Evolutionary conservation across 2,888 invertebrate genomes (phyloP).

Genomic region (Serripes groenlandicus): DNA sequence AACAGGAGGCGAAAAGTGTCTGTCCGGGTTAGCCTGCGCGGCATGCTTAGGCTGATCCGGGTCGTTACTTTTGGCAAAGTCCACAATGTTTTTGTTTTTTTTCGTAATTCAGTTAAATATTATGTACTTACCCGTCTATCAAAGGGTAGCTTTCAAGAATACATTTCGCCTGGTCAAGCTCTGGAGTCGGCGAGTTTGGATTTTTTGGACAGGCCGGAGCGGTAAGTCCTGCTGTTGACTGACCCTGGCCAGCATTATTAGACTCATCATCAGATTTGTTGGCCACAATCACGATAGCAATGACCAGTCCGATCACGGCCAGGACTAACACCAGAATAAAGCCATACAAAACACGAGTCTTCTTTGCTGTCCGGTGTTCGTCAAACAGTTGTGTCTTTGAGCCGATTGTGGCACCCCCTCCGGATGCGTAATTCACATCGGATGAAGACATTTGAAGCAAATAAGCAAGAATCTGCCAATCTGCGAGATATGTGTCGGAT

Average conservation of each 20-base stretch:
- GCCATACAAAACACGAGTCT: slow-evolving; percentile 31
- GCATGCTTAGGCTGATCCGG: too few species aligned
- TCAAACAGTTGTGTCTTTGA: slow-evolving; percentile 34
- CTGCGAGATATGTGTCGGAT: not conserved
- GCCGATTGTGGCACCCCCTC: not conserved
- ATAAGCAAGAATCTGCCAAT: too few species aligned
- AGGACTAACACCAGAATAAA: slow-evolving; percentile 24
- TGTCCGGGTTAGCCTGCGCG: too few species aligned
- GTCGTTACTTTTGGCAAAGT: too few species aligned
- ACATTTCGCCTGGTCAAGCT: slow-evolving; percentile 71
- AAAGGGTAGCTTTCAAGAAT: slow-evolving; percentile 76
- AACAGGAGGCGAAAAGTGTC: too few species aligned
- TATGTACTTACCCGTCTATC: slow-evolving; percentile 75
- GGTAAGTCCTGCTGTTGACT: slow-evolving; percentile 1
- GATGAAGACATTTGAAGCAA: too few species aligned
- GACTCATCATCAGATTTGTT: slow-evolving; percentile 4
- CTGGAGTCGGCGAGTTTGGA: slow-evolving; percentile 25
- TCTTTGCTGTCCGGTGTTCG: slow-evolving; percentile 2
- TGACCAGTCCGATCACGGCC: slow-evolving; percentile 44
- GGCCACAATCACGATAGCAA: slow-evolving; percentile 47
- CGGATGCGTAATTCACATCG: not conserved
- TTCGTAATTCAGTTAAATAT: too few species aligned
- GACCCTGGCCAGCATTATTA: not conserved
- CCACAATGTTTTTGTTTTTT: too few species aligned
- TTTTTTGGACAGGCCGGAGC: slow-evolving; percentile 43